Evolutionary conservation across 2,113 vertebrate genomes (phyloP), one percentile per base, ranked within the genome.

Genomic region (Heteronetta atricapilla): DNA sequence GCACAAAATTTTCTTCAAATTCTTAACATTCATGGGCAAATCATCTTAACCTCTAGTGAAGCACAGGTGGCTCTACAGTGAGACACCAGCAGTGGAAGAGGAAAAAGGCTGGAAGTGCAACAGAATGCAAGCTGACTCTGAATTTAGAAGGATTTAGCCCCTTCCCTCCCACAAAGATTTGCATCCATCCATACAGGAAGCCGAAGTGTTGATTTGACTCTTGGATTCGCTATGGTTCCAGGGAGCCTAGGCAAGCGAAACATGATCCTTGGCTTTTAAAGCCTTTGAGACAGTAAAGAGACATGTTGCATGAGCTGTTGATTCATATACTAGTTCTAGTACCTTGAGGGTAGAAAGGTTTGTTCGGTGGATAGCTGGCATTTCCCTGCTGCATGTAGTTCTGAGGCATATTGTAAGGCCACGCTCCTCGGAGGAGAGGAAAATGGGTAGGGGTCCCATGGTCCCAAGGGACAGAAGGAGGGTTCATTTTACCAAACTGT

Each of bases 331-430:
- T 95, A 96, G 88, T 95, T 95, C 94, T 97, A 73, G 93, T 98
- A 99, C 99, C 99, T 98, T 98, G 98, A 96, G 98, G 97, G 97
- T 98, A 98, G 97, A 99, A 99, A 96, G 98, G 97, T 98, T 99
- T 99, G 95, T 98, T 98, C 82, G 98, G 98, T 97, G 98, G 99
- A 94, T 98, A 99, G 97, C 98, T 98, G 89, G 98, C 97, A 93
- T 98, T 99, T 97, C 98, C 99, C 98, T 98, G 99, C 97, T 99
- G 99, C 97, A 99, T 96, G 98, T 98, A 99, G 97, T 98, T 98
- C 96, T 99, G 99, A 94, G 99, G 99, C 98, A 99, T 98, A 97
- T 98, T 98, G 97, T 99, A 99, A 97, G 99, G 98, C 99, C 99
- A 99, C 94, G 99, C 98, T 95, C 98, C 98, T 95, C 98, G 98